A percentile compares a stretch with the other conserved stretches of the same genome.
Conservation (phyloP, 2,888 invertebrate genomes). For the Troides aeacus region DNA sequence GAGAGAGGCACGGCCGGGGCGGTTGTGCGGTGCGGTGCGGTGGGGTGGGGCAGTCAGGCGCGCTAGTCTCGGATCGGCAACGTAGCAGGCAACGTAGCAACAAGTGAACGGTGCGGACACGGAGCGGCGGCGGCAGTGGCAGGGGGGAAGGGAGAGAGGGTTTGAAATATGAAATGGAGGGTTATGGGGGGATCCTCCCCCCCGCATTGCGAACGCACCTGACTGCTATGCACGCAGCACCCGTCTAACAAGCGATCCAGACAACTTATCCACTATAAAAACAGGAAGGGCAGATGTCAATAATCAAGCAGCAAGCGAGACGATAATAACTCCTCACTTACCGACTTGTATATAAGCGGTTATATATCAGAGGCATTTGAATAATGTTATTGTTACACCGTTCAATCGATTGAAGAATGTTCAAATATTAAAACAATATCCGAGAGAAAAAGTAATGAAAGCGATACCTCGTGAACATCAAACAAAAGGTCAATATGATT, state of each 20-base stretch:
- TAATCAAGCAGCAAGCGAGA: constrained; percentile 48
- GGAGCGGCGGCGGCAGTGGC: constrained; percentile 35
- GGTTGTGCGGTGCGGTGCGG: background rate
- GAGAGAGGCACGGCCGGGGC: constrained; percentile 43
- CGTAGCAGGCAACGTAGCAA: constrained; percentile 71
- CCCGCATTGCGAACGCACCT: constrained; percentile 63
- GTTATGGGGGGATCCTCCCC: constrained; percentile 37
- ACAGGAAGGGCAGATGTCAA: constrained; percentile 67
- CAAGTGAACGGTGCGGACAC: constrained; percentile 74
- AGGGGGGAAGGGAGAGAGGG: constrained; percentile 41
- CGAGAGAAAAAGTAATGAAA: too few relatives aligned
- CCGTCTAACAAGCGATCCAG: constrained; percentile 42
- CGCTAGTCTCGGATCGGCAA: constrained; percentile 55
- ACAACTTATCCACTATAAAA: constrained; percentile 41
- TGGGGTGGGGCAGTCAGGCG: constrained; percentile 40
- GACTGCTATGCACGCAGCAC: constrained; percentile 55
- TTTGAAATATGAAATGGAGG: constrained; percentile 39
- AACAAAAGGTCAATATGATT: too few relatives aligned
- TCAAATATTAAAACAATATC: too few relatives aligned
- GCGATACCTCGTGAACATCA: too few relatives aligned
- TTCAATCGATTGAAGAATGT: background rate
- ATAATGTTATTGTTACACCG: background rate
- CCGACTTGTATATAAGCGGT: background rate
- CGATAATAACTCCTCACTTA: constrained; percentile 25
- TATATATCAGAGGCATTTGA: background rate